Evolutionary conservation across 2,888 invertebrate genomes (phyloP), one percentile per base, ranked within the genome.

Genomic region (Lepidochitona cinerea): DNA sequence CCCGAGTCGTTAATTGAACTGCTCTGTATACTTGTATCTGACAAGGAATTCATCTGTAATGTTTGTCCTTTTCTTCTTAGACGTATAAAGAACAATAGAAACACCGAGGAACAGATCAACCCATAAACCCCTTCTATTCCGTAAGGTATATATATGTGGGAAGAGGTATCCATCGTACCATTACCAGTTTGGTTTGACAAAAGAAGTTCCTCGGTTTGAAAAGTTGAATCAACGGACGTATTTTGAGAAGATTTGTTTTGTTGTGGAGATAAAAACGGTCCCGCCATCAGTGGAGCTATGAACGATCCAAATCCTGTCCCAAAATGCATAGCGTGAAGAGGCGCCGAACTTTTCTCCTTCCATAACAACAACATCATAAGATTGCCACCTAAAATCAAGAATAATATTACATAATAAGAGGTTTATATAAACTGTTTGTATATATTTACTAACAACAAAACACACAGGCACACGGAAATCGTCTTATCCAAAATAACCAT

Each of bases 231-330:
- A 1, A 2, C 5, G 12, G 26, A 29, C 32, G 23, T 4, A 32
- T 59, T 59, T 23, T 23, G 29, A 3, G 18, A 23, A 14, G 59
- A 29, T 18, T 14, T 59, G 26, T 59, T 59, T 59, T 32, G 1
- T 29, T 59, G 26, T 4, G 59, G 59, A 4, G 59, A 59, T 14
- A 86, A 75, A 66, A 84, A 86, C 0, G 85, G 84, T 52, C 79
- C 78, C 0, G 81, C 83, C 14, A 86, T 74, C 49, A 81, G 78
- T 29, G 84, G 85, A 14, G 80, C 81, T 36, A 85, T 79, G 9
- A 85, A 78, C 14, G 85, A 83, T 2, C 86, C 86, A 26, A 86
- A 73, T 0, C 84, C 85, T 65, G 81, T 85, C 9, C 85, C 85
- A 36, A 83, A 82, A 59, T 86, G 85, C 7, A 85, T 75, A 6